Conservation (phyloP, 2,797 vertebrate species). For the Macropus fuliginosus region DNA sequence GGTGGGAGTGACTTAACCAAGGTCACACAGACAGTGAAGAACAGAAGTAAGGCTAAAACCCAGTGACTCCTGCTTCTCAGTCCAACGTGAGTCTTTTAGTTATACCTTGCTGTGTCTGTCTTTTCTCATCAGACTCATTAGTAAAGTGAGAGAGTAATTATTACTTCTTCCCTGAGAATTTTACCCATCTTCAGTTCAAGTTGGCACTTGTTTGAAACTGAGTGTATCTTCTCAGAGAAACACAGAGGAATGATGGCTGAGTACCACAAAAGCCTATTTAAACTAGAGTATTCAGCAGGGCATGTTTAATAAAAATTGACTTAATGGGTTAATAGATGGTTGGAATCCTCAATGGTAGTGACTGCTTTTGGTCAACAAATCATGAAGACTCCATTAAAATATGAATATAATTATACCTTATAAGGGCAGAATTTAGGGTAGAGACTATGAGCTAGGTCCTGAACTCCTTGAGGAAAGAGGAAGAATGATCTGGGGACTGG, state of each 20-base stretch:
- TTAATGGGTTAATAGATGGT: neutral
- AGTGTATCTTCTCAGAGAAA: neutral
- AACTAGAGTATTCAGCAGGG: neutral
- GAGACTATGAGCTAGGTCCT: neutral
- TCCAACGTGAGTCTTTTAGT: neutral
- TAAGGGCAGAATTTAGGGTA: neutral
- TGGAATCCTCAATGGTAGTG: neutral
- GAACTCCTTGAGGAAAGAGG: neutral
- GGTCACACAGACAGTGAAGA: neutral
- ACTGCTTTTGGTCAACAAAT: neutral
- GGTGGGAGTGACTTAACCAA: neutral
- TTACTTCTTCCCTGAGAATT: neutral
- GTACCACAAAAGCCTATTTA: neutral
- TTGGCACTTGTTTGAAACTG: neutral
- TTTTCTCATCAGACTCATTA: neutral
- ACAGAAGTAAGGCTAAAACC: neutral
- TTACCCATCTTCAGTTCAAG: neutral
- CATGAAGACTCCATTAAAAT: neutral
- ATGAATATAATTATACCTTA: neutral
- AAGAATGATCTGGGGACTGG: neutral
- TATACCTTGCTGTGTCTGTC: neutral
- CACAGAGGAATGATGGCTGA: neutral
- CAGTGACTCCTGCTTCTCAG: neutral
- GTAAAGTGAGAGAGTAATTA: neutral
- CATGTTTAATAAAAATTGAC: neutral